phyloP scores from a whole-genome alignment of 1,140 invertebrate species.

The Drosophila murphyi region DNA sequence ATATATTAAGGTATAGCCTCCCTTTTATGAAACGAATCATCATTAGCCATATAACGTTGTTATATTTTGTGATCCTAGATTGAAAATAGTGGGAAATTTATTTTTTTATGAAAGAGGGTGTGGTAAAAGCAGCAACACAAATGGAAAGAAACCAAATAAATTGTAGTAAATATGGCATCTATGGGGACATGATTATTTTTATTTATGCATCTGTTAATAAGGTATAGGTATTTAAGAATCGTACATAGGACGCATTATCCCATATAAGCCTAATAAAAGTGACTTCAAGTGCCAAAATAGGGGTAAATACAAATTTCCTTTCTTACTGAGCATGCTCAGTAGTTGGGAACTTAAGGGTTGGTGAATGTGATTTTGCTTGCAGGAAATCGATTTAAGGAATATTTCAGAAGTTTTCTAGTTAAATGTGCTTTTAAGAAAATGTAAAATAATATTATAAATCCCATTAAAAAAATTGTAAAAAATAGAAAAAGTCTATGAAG shows the following conservation, averaged over 20 bases:
- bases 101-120: background rate
- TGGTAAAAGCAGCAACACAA: background rate
- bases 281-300: constrained; percentile 12
- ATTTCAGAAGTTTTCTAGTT: constrained; percentile 30
- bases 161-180: too few species aligned
- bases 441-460: constrained; percentile 8
- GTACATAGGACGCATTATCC: background rate
- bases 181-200: too few species aligned
- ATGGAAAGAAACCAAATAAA: background rate
- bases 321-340: constrained; percentile 36
- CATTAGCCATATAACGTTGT: too few species aligned
- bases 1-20: too few species aligned
- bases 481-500: background rate
- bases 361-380: constrained; percentile 12
- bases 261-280: background rate
- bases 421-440: constrained; percentile 31
- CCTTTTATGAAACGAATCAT: too few species aligned
- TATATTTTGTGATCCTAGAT: too few species aligned
- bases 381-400: constrained; percentile 43
- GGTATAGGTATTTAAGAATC: background rate
- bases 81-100: background rate
- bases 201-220: background rate
- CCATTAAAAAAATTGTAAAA: background rate
- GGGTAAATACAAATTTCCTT: constrained; percentile 23
- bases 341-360: constrained; percentile 1